Evolutionary conservation across 2,797 vertebrate genomes (phyloP), one percentile per base, ranked within the genome.

Genomic region (Bovichtus variegatus): DNA sequence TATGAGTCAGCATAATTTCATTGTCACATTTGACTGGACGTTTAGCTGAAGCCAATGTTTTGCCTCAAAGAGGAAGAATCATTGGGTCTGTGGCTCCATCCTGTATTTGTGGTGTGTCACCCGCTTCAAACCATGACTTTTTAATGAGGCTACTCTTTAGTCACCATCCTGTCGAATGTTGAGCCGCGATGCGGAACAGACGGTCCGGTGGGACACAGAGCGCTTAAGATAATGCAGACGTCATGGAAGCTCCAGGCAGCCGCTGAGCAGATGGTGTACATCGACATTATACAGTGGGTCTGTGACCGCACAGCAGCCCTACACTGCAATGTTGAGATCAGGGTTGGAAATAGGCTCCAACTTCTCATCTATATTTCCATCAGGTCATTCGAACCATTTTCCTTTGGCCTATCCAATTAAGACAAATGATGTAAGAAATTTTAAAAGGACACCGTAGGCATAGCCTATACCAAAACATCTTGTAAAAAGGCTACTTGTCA

Each of bases 81-180:
- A 31, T 29, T 27, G 51, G 23, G 47, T 76, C 36, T 5, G 10
- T 25, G 19, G 44, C 65, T 36, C 27, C 36, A 9, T 64, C 27
- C 47, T 72, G 61, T 46, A 50, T 64, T 29, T 70, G 78, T 72
- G 64, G 40, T 16, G 71, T 67, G 18, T 61, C 68, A 40, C 36
- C 73, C 62, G 50, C 77, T 74, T 89, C 58, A 84, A 84, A 71
- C 70, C 73, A 84, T 92, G 81, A 91, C 92, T 93, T 88, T 93
- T 93, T 91, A 91, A 94, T 91, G 81, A 91, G 84, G 64, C 80
- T 77, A 71, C 80, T 89, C 82, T 90, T 94, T 89, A 89, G 85
- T 89, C 78, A 84, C 74, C 78, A 80, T 87, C 72, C 82, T 86
- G 85, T 89, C 43, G 41, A 77, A 81, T 63, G 79, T 83, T 31